These are phyloP conservation scores for Blastobasis adustella DNA, from an alignment of 2,888 invertebrate species.

Conservation along the genomic window DNA sequence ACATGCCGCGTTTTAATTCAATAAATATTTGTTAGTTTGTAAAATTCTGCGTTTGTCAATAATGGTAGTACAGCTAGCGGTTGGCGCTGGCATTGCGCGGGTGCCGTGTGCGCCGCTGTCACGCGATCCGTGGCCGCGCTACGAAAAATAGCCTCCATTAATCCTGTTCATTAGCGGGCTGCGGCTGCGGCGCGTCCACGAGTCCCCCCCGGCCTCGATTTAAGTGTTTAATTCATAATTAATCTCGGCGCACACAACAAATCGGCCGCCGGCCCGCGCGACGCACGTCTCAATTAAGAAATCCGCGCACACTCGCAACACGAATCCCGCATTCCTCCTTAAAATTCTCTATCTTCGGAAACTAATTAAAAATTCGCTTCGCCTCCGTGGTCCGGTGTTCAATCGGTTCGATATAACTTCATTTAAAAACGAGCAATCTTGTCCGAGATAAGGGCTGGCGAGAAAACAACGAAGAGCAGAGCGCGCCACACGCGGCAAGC, in stretches of 20 bases:
- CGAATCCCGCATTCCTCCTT: conserved; percentile 64
- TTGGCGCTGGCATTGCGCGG: conserved; percentile 32
- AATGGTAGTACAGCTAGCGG: conserved; percentile 17
- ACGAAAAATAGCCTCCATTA: conserved; percentile 51
- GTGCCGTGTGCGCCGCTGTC: conserved; percentile 28
- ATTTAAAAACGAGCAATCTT: conserved; percentile 74
- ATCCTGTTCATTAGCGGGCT: conserved; percentile 50
- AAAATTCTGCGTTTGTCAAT: background rate
- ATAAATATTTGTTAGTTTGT: background rate
- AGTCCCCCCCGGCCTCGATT: conserved; percentile 34
- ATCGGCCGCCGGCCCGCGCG: conserved; percentile 45
- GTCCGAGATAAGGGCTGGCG: conserved; percentile 68
- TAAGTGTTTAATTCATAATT: conserved; percentile 57
- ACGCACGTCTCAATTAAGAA: conserved; percentile 67
- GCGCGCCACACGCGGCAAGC: conserved; percentile 60
- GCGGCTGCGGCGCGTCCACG: conserved; percentile 36
- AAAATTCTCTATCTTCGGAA: conserved; percentile 72
- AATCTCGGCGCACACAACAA: conserved; percentile 56
- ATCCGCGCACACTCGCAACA: conserved; percentile 57
- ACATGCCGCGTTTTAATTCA: background rate
- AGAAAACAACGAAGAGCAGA: conserved; percentile 71
- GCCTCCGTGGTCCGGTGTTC: conserved; percentile 62
- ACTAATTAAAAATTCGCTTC: conserved; percentile 75
- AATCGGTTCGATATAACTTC: conserved; percentile 73
- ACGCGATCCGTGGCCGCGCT: conserved; percentile 46